Evolutionary conservation across 2,797 vertebrate genomes (phyloP).

Genomic region (Melanotaenia parkinsoni): DNA sequence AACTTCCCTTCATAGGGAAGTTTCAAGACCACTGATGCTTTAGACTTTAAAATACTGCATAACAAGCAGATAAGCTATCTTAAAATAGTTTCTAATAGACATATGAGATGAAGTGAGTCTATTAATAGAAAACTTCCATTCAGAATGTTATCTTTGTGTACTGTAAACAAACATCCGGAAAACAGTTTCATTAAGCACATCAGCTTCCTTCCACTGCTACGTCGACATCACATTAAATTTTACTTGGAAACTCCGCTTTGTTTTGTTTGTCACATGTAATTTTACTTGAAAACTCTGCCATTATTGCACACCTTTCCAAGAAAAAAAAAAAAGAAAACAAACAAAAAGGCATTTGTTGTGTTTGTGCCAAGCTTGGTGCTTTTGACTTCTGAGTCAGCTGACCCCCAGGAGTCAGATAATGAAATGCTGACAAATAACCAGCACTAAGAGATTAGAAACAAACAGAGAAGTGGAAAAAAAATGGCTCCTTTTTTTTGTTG

Average conservation of each 20-base stretch:
- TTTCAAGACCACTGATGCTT: conserved; percentile 7
- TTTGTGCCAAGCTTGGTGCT: conserved; percentile 48
- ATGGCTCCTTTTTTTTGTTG: conserved; percentile 44
- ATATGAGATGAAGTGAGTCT: not conserved
- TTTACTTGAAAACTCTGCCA: conserved; percentile 12
- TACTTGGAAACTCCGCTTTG: conserved; percentile 1
- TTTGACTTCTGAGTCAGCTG: conserved; percentile 71
- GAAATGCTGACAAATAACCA: conserved; percentile 69
- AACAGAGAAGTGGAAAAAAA: conserved; percentile 8
- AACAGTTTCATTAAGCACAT: conserved; percentile 6
- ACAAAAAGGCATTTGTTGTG: conserved; percentile 52
- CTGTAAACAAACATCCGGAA: not conserved
- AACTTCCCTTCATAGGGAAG: not conserved
- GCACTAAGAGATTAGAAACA: conserved; percentile 55
- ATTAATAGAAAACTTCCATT: not conserved
- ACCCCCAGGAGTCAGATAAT: conserved; percentile 60
- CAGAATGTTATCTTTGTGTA: not conserved
- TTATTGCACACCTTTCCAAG: not conserved
- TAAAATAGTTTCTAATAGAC: conserved; percentile 4
- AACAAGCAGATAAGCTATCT: conserved; percentile 4
- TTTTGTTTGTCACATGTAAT: conserved; percentile 1
- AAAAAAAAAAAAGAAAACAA: conserved; percentile 12
- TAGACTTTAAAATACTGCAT: conserved; percentile 23
- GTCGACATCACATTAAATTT: conserved; percentile 26
- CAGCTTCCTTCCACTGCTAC: not conserved